Evolutionary conservation across 2,797 vertebrate species (phyloP), one percentile per base, ranked within the genome.

Genomic region (Chelmon rostratus): DNA sequence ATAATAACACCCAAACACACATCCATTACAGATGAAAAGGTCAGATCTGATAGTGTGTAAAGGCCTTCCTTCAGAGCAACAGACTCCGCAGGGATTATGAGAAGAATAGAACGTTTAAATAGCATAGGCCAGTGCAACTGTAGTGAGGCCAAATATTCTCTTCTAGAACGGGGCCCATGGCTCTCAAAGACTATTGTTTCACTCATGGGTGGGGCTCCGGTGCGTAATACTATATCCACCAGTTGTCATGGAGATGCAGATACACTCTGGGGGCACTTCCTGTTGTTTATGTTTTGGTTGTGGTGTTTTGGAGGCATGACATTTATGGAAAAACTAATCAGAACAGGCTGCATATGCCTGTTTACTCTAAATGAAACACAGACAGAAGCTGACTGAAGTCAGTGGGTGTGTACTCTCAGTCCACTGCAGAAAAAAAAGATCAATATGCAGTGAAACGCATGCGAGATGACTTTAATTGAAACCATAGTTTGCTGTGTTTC

Each of bases 71-170:
- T 84, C 44, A 18, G 64, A 42, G 50, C 33, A 35, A 38, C 33
- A 13, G 8, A 63, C 83, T 85, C 91, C 78, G 65, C 11, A 21
- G 76, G 76, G 88, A 80, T 76, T 78, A 72, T 1, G 13, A 40
- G 68, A 88, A 93, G 88, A 93, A 93, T 91, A 78, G 88, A 89
- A 83, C n/a, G 57, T 84, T 87, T 78, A 89, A 93, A 93, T 86
- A 91, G 86, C 71, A 68, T 16, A 70, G 47, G 42, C 38, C 44
- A 16, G 66, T 71, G n/a, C 54, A 65, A 68, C 56, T 73, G 21
- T 12, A 71, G 23, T 37, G 56, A 63, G 25, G 53, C 69, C 52
- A 69, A 74, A 65, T 76, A 78, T 85, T 87, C 42, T 77, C 72
- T 56, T 76, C 38, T 49, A 73, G 50, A 80, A 70, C 25, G 84